These are phyloP conservation scores for Oryzias dopingdopingensis DNA, from an alignment of 2,797 vertebrate species.

Conservation along the genomic window DNA sequence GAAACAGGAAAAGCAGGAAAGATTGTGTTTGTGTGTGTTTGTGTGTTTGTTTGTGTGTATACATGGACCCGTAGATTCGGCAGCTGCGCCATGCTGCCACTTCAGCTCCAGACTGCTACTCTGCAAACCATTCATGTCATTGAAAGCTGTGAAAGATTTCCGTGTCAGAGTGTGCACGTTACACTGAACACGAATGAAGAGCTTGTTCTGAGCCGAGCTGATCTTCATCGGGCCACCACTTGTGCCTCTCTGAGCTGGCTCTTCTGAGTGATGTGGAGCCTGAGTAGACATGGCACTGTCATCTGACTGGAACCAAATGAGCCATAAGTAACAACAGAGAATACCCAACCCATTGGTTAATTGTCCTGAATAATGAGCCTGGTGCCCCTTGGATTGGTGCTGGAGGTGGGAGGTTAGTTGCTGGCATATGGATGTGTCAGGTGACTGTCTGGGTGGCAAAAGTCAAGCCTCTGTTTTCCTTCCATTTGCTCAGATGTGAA, in stretches of 20 bases:
- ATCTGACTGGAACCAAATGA: constrained; percentile 66
- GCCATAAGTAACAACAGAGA: constrained; percentile 58
- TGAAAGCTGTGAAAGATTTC: constrained; percentile 17
- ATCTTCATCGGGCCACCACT: constrained; percentile 13
- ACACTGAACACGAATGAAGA: neutral
- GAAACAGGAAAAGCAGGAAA: too few relatives aligned
- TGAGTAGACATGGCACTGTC: constrained; percentile 61
- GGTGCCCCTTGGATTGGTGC: constrained; percentile 53
- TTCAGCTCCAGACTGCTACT: constrained; percentile 8
- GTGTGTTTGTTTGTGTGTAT: neutral
- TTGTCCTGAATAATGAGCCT: constrained; percentile 64
- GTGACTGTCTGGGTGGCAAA: too few relatives aligned
- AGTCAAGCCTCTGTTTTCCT: too few relatives aligned
- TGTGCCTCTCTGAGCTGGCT: constrained; percentile 31
- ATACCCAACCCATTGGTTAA: constrained; percentile 66
- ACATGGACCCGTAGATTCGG: constrained; percentile 8
- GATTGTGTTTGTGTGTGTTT: neutral
- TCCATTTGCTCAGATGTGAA: too few relatives aligned
- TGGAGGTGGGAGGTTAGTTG: constrained; percentile 41
- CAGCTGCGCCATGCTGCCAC: constrained; percentile 16
- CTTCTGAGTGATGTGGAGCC: constrained; percentile 53
- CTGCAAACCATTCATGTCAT: constrained; percentile 12
- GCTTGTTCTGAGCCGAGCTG: constrained; percentile 12
- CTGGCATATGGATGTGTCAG: constrained; percentile 14
- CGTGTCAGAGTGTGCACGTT: neutral